These are phyloP conservation scores for Catostylus mosaicus DNA, from an alignment of 30 jellyfish, hydroid and myxozoan species.

Conservation along the genomic window DNA sequence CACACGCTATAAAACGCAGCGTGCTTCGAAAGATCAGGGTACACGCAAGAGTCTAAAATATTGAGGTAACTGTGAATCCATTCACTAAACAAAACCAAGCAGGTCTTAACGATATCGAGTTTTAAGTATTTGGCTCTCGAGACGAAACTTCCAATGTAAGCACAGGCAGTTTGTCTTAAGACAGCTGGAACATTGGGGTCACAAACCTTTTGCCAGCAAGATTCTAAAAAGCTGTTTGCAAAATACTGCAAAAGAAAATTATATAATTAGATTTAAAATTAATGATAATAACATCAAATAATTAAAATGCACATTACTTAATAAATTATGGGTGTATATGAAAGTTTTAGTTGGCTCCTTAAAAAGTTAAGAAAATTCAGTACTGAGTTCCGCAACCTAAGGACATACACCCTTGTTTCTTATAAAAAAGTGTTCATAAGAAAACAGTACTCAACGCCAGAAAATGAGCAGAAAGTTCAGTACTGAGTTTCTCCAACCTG, in stretches of 20 bases:
- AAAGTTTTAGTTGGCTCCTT: too few relatives aligned
- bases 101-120: conserved; percentile 36
- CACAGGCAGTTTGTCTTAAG: conserved; percentile 72
- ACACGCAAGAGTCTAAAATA: conserved; percentile 66
- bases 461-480: too few relatives aligned
- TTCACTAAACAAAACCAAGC: conserved; percentile 34
- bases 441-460: too few relatives aligned
- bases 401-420: too few relatives aligned
- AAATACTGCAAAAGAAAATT: conserved; percentile 59
- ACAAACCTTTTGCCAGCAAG: conserved; percentile 75
- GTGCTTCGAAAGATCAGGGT: conserved; percentile 68
- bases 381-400: too few relatives aligned
- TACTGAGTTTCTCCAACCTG: too few relatives aligned
- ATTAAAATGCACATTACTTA: too few relatives aligned
- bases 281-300: too few relatives aligned
- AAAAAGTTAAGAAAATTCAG: too few relatives aligned
- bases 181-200: conserved; percentile 77
- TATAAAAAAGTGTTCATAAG: too few relatives aligned
- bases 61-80: conserved; percentile 82
- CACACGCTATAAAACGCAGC: conserved; percentile 82
- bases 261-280: too few relatives aligned
- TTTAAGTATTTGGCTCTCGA: conserved; percentile 78
- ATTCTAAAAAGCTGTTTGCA: conserved; percentile 73
- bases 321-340: too few relatives aligned
- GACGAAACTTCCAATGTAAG: conserved; percentile 75